Conservation (phyloP, 2,888 invertebrate species). For the Magallana nippona region DNA sequence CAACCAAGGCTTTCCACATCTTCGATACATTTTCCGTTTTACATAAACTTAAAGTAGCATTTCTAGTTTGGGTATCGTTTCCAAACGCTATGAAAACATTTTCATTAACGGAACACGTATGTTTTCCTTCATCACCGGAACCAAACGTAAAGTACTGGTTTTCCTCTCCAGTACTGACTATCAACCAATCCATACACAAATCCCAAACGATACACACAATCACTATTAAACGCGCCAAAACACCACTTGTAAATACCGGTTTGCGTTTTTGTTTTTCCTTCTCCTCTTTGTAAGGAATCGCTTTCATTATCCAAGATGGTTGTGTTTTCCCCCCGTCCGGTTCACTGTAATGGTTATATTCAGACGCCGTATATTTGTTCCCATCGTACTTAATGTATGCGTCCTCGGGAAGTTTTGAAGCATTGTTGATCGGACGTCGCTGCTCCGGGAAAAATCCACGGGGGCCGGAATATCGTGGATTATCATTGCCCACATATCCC, state of each 20-base stretch:
- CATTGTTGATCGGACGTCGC: neutral
- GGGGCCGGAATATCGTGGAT: neutral
- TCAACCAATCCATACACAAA: conserved; percentile 46
- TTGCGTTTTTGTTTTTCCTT: neutral
- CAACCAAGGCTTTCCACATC: conserved; percentile 44
- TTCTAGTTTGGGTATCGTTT: neutral
- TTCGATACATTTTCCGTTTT: neutral
- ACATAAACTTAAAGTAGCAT: conserved; percentile 3
- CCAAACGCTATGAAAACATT: neutral
- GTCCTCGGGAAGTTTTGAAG: neutral
- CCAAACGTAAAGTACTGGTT: neutral
- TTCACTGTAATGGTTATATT: neutral
- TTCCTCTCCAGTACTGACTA: conserved; percentile 14
- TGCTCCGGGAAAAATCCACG: neutral
- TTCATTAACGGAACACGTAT: neutral
- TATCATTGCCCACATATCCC: neutral
- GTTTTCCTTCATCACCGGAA: neutral
- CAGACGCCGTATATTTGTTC: conserved; percentile 6
- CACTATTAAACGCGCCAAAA: conserved; percentile 37
- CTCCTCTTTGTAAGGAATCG: neutral
- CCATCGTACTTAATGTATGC: conserved; percentile 35
- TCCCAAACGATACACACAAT: conserved; percentile 48
- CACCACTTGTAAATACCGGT: neutral
- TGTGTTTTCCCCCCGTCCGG: neutral
- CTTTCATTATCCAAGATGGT: conserved; percentile 29